Conservation (phyloP, 2,888 invertebrate genomes). For the Cataglyphis albicans region DNA sequence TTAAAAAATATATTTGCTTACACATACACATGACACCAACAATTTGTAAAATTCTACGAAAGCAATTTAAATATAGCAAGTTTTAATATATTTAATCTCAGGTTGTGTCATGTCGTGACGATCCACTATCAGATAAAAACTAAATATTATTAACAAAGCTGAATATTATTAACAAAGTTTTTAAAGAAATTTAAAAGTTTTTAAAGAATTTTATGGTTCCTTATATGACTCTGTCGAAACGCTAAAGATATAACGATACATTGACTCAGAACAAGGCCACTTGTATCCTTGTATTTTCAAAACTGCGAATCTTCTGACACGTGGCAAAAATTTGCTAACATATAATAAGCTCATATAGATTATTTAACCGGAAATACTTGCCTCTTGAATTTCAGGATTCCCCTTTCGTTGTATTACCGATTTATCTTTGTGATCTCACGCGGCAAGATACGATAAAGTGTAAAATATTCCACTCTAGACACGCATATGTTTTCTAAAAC, state of each 20-base stretch:
- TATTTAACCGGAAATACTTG: constrained; percentile 45
- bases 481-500: not conserved
- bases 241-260: not conserved
- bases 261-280: not conserved
- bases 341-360: not conserved
- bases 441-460: not conserved
- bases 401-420: not conserved
- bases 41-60: not conserved
- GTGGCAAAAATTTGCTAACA: not conserved
- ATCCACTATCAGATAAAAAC: not conserved
- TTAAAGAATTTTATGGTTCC: not conserved
- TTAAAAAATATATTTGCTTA: not conserved
- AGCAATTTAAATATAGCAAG: not conserved
- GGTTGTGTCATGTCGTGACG: not conserved
- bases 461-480: constrained; percentile 4
- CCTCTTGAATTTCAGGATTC: constrained; percentile 33
- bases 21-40: not conserved
- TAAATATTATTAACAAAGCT: not conserved
- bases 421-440: not conserved
- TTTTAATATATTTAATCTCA: constrained; percentile 20
- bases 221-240: not conserved
- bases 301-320: not conserved
- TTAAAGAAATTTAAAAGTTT: too few relatives aligned
- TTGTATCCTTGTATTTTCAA: not conserved
- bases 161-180: not conserved